These are phyloP conservation scores for Caenorhabditis macrosperma DNA, from an alignment of 2,888 invertebrate genomes.

Conservation along the genomic window DNA sequence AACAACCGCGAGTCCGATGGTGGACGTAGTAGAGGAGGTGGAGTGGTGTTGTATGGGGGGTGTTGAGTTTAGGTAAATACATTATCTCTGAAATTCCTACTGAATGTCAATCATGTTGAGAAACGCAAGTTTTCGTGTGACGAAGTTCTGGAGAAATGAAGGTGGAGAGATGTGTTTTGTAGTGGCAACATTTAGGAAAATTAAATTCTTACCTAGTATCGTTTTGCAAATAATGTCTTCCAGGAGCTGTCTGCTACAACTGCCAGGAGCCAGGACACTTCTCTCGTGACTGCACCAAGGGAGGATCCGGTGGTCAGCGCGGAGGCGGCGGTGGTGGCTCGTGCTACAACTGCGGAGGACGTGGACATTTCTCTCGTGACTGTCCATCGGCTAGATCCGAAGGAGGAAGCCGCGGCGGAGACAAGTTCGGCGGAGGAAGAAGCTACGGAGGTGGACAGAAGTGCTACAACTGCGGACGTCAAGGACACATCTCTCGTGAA, in stretches of 20 bases:
- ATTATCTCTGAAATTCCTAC: constrained; percentile 48
- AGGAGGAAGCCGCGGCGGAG: constrained; percentile 54
- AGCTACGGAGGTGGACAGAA: constrained; percentile 65
- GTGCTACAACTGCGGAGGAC: constrained; percentile 70
- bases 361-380: constrained; percentile 78
- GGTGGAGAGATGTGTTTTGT: constrained; percentile 53
- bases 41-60: constrained; percentile 63
- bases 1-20: constrained; percentile 50
- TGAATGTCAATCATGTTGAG: constrained; percentile 40
- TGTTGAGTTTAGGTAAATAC: constrained; percentile 64
- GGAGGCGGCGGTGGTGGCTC: constrained; percentile 59
- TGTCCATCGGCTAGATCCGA: constrained; percentile 69
- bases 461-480: constrained; percentile 76
- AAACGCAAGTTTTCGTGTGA: constrained; percentile 35
- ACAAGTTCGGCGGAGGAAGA: constrained; percentile 56
- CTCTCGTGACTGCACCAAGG: constrained; percentile 76
- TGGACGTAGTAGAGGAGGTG: constrained; percentile 62
- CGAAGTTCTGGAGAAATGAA: constrained; percentile 57
- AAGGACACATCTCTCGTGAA: constrained; percentile 76
- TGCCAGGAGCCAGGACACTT: constrained; percentile 76
- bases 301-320: constrained; percentile 56
- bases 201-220: neutral
- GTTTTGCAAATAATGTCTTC: constrained; percentile 27
- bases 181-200: constrained; percentile 21
- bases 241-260: constrained; percentile 69